Evolutionary conservation across 2,888 invertebrate species (phyloP).

Genomic region (Patella caerulea): DNA sequence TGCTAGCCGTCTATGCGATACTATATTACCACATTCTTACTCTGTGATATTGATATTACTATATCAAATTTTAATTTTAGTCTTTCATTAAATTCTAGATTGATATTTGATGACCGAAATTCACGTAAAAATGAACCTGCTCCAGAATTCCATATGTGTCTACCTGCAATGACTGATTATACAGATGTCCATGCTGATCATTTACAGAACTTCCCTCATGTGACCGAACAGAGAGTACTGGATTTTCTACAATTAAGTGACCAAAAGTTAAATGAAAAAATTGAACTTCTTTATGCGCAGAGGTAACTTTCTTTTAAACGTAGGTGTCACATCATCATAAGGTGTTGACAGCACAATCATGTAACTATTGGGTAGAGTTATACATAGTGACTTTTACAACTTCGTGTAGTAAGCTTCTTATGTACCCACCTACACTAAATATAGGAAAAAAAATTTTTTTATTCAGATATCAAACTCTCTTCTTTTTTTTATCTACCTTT

Average conservation of each 20-base stretch:
- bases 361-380: too few species aligned
- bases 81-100: neutral
- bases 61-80: too few species aligned
- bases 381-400: too few species aligned
- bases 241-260: neutral
- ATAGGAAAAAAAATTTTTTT: too few species aligned
- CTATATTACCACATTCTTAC: too few species aligned
- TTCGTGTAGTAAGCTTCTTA: too few species aligned
- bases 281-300: neutral
- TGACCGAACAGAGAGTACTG: neutral
- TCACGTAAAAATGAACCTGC: neutral
- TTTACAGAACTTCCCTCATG: neutral
- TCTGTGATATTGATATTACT: too few species aligned
- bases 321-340: neutral
- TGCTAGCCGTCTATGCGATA: too few species aligned
- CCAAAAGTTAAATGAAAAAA: neutral
- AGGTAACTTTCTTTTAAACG: neutral
- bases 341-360: neutral
- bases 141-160: neutral
- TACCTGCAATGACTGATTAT: neutral
- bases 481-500: too few species aligned
- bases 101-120: neutral
- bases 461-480: too few species aligned
- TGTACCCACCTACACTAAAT: too few species aligned
- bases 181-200: neutral